Evolutionary conservation across 2,113 vertebrate genomes (phyloP), one percentile per base, ranked within the genome.

Genomic region (Stegastes partitus): DNA sequence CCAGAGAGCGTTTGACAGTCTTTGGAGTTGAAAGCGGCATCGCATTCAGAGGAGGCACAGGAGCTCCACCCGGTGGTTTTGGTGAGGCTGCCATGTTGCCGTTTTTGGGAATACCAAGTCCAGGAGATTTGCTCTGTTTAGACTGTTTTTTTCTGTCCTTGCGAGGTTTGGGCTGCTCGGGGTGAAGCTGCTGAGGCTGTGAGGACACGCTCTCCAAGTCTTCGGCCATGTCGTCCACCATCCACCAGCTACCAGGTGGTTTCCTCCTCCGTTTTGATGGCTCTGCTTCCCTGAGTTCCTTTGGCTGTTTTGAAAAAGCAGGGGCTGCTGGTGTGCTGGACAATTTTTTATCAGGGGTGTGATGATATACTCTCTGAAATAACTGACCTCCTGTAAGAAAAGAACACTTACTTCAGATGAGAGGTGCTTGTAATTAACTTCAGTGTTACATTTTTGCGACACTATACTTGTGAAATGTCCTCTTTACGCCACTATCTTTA

Each of bases 191-290:
- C 50, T 57, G 71, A 37, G 14, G 50, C 34, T 58, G 57, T 9
- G 67, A 42, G 1, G 57, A 16, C 31, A 34, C 0, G 15, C 10
- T 61, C 9, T 78, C 49, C 1, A 16, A 42, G 10, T 78, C n/a
- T 31, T 76, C 59, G 2, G 67, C 16, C 23, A 21, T 0, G 2
- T 23, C 18, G 1, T 28, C 3, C 5, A 26, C 45, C 14, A 26
- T n/a, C 93, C 93, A 93, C 92, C 91, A 92, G 26, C 69, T 74
- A 8, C 64, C 16, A 0, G 83, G 81, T n/a, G 59, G 15, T 45
- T 67, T 93, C 59, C 89, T 91, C 42, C 31, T 83, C 14, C 88
- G 84, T 77, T 72, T 93, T 18, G 6, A 25, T 5, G 51, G 1
- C 37, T 78, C 26, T 1, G 18, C 19, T 37, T 75, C 19, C 0